Conservation (phyloP, 2,797 vertebrate genomes). For the Kryptopterus vitreolus region DNA sequence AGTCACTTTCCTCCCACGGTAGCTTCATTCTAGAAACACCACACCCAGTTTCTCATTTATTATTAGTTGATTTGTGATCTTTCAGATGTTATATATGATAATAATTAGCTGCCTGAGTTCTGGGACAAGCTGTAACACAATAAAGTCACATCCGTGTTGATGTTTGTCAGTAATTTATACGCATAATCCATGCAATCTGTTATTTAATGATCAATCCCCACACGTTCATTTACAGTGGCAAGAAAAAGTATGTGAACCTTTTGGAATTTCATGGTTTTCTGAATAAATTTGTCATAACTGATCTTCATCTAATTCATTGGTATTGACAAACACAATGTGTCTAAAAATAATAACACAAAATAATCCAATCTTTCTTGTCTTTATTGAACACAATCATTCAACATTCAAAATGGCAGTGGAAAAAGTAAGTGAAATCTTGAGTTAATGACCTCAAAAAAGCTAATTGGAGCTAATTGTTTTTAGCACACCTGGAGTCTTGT, state of each 20-base stretch:
- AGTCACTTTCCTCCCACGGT: background rate
- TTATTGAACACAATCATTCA: no score
- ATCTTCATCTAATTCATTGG: no score
- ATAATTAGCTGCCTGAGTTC: background rate
- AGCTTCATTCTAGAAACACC: background rate
- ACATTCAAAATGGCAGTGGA: no score
- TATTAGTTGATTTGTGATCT: background rate
- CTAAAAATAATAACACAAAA: no score
- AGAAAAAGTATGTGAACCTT: background rate
- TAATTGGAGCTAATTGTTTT: no score
- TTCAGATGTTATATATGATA: background rate
- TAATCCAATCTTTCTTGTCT: no score
- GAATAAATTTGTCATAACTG: no score
- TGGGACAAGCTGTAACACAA: background rate
- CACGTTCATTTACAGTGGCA: background rate
- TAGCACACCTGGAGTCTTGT: no score
- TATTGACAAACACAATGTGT: no score
- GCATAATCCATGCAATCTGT: background rate
- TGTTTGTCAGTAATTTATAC: background rate
- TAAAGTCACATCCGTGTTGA: background rate
- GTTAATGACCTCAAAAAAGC: no score
- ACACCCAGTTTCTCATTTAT: background rate
- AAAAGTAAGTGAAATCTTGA: no score
- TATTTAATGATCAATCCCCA: background rate
- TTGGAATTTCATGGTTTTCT: no score